Base-by-base conservation (phyloP, 2,888 invertebrate species). In the Ennomos quercinarius region DNA sequence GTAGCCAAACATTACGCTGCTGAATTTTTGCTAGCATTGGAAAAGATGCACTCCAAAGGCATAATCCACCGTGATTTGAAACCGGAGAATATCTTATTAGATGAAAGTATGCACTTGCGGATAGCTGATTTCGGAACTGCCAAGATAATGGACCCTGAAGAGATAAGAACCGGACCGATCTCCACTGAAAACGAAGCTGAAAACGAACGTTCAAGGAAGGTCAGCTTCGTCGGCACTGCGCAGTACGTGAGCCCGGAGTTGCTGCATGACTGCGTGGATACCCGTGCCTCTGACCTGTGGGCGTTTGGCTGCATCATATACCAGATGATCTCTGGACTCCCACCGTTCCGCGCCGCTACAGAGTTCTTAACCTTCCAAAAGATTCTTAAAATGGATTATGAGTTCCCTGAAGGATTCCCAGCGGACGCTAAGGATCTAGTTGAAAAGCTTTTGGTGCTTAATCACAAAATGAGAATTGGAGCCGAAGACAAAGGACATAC, bases 231-330 rank as follows among this genome's bases (percentile, higher is more conserved):
- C 10, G 99, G 99, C 49, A 99, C 99, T 10, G 99, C 99, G 2
- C 99, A 99, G 84, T 99, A 99, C 87, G 99, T 99, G 0, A 99
- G 99, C 57, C 99, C 99, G 2, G 99, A 99, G 91, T 94, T 99
- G 64, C 93, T 99, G 50, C 96, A 95, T 61, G 96, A 97, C 80
- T 95, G 96, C 61, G 95, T 95, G 2, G 95, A 96, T 52, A 95
- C 95, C 47, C 94, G 94, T 55, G 95, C 97, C 42, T 97, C 97
- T 10, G 99, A 99, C 89, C 93, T 99, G 57, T 99, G 99, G 99
- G 99, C 99, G 0, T 93, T 98, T 45, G 99, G 99, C 35, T 99
- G 99, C 86, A 98, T 99, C 70, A 93, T 99, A 66, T 99, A 98
- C 91, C 99, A 99, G 92, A 98, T 99, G 97, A 95, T 99, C 67